phyloP scores from a whole-genome alignment of 1,140 invertebrate species.

The Pogonomyrmex barbatus region DNA sequence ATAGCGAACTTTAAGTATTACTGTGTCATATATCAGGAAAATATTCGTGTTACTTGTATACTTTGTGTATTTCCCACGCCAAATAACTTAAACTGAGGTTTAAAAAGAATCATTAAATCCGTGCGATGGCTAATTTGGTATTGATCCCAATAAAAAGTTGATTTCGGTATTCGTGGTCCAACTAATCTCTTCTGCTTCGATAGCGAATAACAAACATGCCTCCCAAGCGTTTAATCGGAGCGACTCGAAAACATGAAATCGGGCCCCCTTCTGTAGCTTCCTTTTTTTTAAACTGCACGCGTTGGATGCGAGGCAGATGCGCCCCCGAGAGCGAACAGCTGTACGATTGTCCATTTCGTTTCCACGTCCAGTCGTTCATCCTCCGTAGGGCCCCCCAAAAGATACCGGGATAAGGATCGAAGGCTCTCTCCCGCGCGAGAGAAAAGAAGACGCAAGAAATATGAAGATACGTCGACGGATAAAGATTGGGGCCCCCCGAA shows the following conservation, averaged over 20 bases:
- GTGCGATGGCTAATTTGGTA: not conserved
- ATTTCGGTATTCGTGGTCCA: not conserved
- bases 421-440: conserved; percentile 36
- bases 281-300: conserved; percentile 70
- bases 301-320: conserved; percentile 78
- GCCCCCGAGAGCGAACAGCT: conserved; percentile 81
- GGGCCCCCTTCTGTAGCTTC: conserved; percentile 45
- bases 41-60: not conserved
- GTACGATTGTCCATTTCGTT: conserved; percentile 80
- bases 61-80: not conserved
- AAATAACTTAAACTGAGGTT: conserved; percentile 18
- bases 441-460: conserved; percentile 53
- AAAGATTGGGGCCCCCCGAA: conserved; percentile 56
- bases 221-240: conserved; percentile 52
- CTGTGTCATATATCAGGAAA: not conserved
- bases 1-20: not conserved
- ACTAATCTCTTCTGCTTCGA: conserved; percentile 25
- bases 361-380: conserved; percentile 75
- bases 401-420: conserved; percentile 75
- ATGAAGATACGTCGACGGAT: conserved; percentile 69
- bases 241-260: conserved; percentile 55
- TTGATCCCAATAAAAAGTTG: conserved; percentile 12
- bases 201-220: conserved; percentile 53
- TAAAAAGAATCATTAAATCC: not conserved
- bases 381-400: conserved; percentile 70